Conservation (phyloP, 2,888 invertebrate species). For the Tethea ocularis region DNA sequence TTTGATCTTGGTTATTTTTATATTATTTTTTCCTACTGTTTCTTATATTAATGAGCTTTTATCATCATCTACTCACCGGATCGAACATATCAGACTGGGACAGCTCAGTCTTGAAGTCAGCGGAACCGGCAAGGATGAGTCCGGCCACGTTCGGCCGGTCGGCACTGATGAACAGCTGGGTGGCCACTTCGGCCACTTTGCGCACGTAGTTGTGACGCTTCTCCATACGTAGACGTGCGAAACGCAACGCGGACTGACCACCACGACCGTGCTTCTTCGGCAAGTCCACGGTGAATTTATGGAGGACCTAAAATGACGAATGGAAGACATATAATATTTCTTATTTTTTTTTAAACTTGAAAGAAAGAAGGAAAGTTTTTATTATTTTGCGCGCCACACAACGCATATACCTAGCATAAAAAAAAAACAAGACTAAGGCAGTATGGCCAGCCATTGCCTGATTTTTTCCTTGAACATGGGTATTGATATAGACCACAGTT, state of each 20-base stretch:
- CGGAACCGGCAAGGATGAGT: conserved; percentile 98
- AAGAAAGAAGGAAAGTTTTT: too few relatives aligned
- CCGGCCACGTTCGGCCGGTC: conserved; percentile 99
- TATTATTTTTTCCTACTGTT: too few relatives aligned
- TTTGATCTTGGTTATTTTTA: too few relatives aligned
- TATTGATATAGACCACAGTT: too few relatives aligned
- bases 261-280: conserved; percentile 99
- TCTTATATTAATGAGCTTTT: too few relatives aligned
- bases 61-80: conserved; percentile 88
- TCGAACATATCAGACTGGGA: conserved; percentile 99
- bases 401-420: too few relatives aligned
- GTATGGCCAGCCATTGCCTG: too few relatives aligned
- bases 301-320: conserved; percentile 87
- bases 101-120: conserved; percentile 99
- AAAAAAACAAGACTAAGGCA: too few relatives aligned
- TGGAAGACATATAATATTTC: too few relatives aligned
- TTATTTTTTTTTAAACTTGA: too few relatives aligned
- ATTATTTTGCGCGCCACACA: too few relatives aligned
- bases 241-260: conserved; percentile 99
- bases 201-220: conserved; percentile 99
- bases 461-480: too few relatives aligned
- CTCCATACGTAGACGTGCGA: conserved; percentile 99
- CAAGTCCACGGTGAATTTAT: conserved; percentile 98
- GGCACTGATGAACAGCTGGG: conserved; percentile 97
- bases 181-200: conserved; percentile 93